Evolutionary conservation across 2,113 vertebrate genomes (phyloP), one percentile per base, ranked within the genome.

Genomic region (Perca schrenkii): DNA sequence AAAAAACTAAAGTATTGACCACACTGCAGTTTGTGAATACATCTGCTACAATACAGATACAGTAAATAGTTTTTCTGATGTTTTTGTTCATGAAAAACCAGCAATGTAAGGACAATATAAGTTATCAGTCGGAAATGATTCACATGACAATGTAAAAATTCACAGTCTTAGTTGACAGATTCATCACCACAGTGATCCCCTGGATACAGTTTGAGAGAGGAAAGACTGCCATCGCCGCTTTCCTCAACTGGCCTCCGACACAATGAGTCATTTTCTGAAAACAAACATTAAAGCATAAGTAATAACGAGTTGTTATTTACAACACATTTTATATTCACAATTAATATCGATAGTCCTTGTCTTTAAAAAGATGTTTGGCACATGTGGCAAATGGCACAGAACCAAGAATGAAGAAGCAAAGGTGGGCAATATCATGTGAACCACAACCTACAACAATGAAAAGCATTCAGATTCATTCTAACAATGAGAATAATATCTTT

Each of bases 201-300:
- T n/a, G 62, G 19, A n/a, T 82, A 85, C 34, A 60, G 61, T 74
- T 94, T 93, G 43, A 89, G 68, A 10, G 82, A 77, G 2, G 82
- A 86, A 11, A 43, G 49, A 66, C 82, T 93, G 85, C 62, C 84
- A 13, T 93, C 86, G 0, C 95, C 94, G 8, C 91, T 94, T 85
- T 96, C 95, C 67, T 95, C 94, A 16, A 95, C 91, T 28, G 94
- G 95, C 5, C 47, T 90, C 17, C 89, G 76, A 60, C 79, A 95
- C 73, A 66, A 14, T 1, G 87, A 89, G n/a, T 93, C 93, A 0
- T 52, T 50, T 61, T 40, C 90, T 93, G 86, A 12, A 82, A 80
- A 36, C 21, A 77, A 77, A 75, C 14, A 81, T 13, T 19, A 34
- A 22, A 79, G 21, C 43, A 65, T 34, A 58, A 71, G 40, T n/a